phyloP scores from a whole-genome alignment of 2,113 vertebrate genomes.

The Mirounga angustirostris region DNA sequence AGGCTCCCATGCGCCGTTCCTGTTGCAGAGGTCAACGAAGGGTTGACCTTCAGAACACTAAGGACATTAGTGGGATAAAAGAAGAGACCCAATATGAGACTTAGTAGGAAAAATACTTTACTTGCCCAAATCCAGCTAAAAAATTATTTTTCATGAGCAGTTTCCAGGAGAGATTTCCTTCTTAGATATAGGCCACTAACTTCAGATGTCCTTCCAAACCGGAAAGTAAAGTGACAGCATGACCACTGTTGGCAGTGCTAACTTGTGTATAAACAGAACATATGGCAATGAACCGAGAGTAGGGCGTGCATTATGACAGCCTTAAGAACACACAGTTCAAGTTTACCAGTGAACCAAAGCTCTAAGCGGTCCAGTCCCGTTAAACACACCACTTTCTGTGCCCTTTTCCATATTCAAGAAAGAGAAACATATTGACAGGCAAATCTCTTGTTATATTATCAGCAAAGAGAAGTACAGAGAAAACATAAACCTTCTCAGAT shows the following conservation, averaged over 20 bases:
- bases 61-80: background rate
- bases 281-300: background rate
- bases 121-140: background rate
- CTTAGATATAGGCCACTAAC: background rate
- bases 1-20: background rate
- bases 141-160: background rate
- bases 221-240: background rate
- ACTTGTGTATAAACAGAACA: background rate
- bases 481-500: slow-evolving; percentile 50
- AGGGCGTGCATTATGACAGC: background rate
- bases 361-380: background rate
- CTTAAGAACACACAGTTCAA: background rate
- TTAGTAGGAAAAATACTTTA: slow-evolving; percentile 10
- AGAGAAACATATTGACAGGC: background rate
- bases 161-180: slow-evolving; percentile 50
- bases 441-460: slow-evolving; percentile 29
- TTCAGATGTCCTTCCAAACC: slow-evolving; percentile 4
- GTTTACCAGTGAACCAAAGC: background rate
- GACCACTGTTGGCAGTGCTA: background rate
- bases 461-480: slow-evolving; percentile 21
- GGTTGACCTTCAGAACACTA: background rate
- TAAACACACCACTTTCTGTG: background rate
- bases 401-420: background rate
- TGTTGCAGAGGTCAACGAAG: background rate
- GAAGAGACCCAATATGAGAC: background rate